phyloP scores from a whole-genome alignment of 2,797 vertebrate species.

The Pelodytes ibericus region DNA sequence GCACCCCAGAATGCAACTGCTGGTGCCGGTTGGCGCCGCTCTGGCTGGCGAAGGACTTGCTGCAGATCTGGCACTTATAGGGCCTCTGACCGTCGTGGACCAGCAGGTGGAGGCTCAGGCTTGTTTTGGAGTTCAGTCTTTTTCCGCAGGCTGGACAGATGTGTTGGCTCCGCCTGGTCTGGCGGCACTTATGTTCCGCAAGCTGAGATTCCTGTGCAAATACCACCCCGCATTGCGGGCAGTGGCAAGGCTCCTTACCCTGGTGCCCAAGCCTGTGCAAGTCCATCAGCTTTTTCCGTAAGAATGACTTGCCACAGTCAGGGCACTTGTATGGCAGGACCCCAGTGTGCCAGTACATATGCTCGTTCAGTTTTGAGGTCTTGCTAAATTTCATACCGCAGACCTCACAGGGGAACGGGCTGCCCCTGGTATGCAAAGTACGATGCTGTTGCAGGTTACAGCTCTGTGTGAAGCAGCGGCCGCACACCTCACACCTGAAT shows the following conservation, averaged over 20 bases:
- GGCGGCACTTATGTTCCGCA: constrained; percentile 32
- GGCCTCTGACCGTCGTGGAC: constrained; percentile 60
- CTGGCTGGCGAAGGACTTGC: constrained; percentile 41
- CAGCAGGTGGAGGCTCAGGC: constrained; percentile 78
- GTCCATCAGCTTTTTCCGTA: constrained; percentile 72
- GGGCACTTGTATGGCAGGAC: constrained; percentile 76
- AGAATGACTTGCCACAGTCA: constrained; percentile 74
- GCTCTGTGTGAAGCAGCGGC: constrained; percentile 86
- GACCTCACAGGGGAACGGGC: constrained; percentile 71
- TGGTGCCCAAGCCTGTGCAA: constrained; percentile 64
- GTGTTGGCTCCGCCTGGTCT: constrained; percentile 55
- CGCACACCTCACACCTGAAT: constrained; percentile 84
- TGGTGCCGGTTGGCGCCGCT: constrained; percentile 37
- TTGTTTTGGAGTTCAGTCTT: constrained; percentile 79
- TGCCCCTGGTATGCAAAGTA: constrained; percentile 74
- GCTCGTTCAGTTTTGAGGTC: constrained; percentile 74
- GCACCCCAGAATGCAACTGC: constrained; percentile 44
- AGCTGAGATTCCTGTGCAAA: constrained; percentile 33
- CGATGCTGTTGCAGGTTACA: constrained; percentile 91
- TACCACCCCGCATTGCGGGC: constrained; percentile 18
- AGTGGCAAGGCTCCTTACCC: constrained; percentile 31
- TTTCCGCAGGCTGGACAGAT: constrained; percentile 79
- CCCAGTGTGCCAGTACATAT: constrained; percentile 76
- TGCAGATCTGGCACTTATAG: constrained; percentile 44
- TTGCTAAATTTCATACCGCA: constrained; percentile 77